Conservation (phyloP, 2,797 vertebrate species). For the Hippoglossus hippoglossus region DNA sequence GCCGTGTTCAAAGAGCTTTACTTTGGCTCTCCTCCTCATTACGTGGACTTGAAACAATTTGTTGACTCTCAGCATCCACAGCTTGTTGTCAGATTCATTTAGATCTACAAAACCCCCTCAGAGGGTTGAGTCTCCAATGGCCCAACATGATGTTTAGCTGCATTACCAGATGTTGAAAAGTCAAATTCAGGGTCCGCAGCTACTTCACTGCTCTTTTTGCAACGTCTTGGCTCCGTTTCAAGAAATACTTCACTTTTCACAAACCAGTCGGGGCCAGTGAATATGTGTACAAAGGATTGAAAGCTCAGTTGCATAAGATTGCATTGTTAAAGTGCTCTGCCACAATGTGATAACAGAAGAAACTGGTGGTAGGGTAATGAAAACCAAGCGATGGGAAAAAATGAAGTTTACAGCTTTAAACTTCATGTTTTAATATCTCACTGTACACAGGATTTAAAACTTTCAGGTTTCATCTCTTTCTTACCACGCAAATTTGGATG, state of each 20-base stretch:
- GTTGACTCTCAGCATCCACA: slow-evolving; percentile 58
- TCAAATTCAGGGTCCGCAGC: slow-evolving; percentile 50
- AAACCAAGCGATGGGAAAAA: slow-evolving; percentile 29
- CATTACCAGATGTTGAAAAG: slow-evolving; percentile 71
- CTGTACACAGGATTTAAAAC: not conserved
- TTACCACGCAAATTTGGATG: slow-evolving; percentile 8
- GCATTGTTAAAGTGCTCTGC: slow-evolving; percentile 48
- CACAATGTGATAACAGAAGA: slow-evolving; percentile 39
- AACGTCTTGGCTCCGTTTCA: slow-evolving; percentile 65
- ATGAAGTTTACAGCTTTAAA: not conserved
- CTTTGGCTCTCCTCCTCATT: slow-evolving; percentile 67
- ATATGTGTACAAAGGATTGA: slow-evolving; percentile 46
- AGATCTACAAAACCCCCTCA: slow-evolving; percentile 53
- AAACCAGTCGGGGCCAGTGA: slow-evolving; percentile 40
- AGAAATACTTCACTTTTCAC: slow-evolving; percentile 59
- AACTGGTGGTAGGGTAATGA: slow-evolving; percentile 30
- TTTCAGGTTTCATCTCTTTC: not conserved
- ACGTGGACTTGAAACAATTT: slow-evolving; percentile 67
- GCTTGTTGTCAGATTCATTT: slow-evolving; percentile 78
- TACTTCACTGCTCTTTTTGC: slow-evolving; percentile 56
- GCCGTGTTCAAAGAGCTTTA: slow-evolving; percentile 65
- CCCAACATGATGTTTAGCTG: slow-evolving; percentile 58
- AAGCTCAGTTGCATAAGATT: slow-evolving; percentile 56
- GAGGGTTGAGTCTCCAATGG: slow-evolving; percentile 58
- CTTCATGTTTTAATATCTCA: slow-evolving; percentile 4